Base-by-base conservation (phyloP, 1,140 invertebrate species). In the Spodoptera litura region DNA sequence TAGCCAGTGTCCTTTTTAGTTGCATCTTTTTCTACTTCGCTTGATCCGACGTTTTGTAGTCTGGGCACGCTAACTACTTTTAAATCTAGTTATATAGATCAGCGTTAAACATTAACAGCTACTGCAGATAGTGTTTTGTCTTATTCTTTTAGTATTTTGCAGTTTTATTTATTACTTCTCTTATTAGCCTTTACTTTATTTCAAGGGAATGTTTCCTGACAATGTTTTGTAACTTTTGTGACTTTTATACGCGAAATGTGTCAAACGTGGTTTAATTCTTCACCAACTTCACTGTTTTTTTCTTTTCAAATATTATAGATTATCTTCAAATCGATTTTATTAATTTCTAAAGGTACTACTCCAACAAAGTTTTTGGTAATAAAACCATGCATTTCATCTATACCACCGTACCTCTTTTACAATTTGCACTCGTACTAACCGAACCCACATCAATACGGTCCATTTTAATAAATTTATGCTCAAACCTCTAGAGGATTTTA, bases 61-160 rank as follows among this genome's bases (percentile, higher is more conserved):
- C 27, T 49, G 61, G 15, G 38, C 38, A 38, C 11, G 10, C 3
- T 38, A 44, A 62, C 61, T 64, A 49, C 61, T 64, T 64, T 49
- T n/a, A n/a, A 64, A 64, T 64, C 61, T 15, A 64, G 61, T 64
- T 64, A 64, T 64, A 49, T 8, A 64, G 35, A 49, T 64, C 44
- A 49, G 44, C 61, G 35, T 62, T 62, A 38, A 10, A 44, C 13
- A 15, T 31, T 62, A 15, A n/a, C 38, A 44, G 38, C 38, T 44
- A 44, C 38, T 44, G 8, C 38, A 44, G 38, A 44, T 44, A 44
- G 6, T 44, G 38, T 44, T 44, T 44, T 8, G 38, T 44, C 38
- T 44, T 44, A 44, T 44, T 44, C 38, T 44, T 44, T 44, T 44
- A 44, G 38, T 6, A 44, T 44, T 44, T 0, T 44, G 38, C 38